These are phyloP conservation scores for Drosophila murphyi DNA, from an alignment of 1,140 invertebrate genomes.

Conservation along the genomic window DNA sequence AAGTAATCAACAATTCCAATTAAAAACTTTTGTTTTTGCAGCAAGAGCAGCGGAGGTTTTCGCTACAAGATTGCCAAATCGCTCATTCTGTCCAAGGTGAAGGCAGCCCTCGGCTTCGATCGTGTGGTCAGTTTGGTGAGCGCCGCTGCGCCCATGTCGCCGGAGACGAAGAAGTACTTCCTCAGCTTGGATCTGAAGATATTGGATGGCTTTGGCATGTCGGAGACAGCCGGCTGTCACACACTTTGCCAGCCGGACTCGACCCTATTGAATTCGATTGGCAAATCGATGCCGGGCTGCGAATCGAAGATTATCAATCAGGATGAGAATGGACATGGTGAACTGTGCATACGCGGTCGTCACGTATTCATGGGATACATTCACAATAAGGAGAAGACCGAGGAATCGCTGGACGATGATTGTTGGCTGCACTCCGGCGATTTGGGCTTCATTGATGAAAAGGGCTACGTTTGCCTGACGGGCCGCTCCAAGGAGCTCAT, in stretches of 20 bases:
- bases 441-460: conserved; percentile 90
- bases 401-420: conserved; percentile 87
- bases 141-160: conserved; percentile 93
- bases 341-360: conserved; percentile 91
- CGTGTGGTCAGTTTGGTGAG: conserved; percentile 88
- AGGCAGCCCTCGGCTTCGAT: conserved; percentile 91
- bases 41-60: conserved; percentile 74
- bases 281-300: conserved; percentile 88
- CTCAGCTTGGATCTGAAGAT: conserved; percentile 93
- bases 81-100: conserved; percentile 88
- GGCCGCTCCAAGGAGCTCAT: conserved; percentile 95
- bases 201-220: conserved; percentile 94
- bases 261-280: conserved; percentile 89
- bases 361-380: conserved; percentile 97
- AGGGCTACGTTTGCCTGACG: conserved; percentile 93
- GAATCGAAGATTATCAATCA: conserved; percentile 89
- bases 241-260: conserved; percentile 85
- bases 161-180: conserved; percentile 95
- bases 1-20: conserved; percentile 66
- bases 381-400: conserved; percentile 91
- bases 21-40: conserved; percentile 62
- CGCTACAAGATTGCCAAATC: conserved; percentile 82
- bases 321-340: conserved; percentile 91
- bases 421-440: conserved; percentile 95
- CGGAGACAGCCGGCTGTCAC: conserved; percentile 92